Evolutionary conservation across 2,797 vertebrate genomes (phyloP).

Genomic region (Rhyacichthys aspro): DNA sequence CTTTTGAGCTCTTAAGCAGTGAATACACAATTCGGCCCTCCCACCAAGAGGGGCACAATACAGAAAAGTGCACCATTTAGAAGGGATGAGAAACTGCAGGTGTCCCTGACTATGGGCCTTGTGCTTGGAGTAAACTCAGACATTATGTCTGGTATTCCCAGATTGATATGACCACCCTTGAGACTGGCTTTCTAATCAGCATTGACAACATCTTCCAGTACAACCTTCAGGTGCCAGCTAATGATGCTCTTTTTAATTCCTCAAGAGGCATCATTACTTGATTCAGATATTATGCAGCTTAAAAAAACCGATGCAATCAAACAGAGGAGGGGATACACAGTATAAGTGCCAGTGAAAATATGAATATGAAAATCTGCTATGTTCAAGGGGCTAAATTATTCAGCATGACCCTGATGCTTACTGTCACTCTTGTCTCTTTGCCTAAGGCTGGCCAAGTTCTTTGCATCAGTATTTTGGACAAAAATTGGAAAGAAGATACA

Average conservation of each 20-base stretch:
- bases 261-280: conserved; percentile 72
- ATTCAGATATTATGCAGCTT: conserved; percentile 68
- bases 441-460: conserved; percentile 56
- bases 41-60: no score
- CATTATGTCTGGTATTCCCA: conserved; percentile 11
- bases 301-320: conserved; percentile 55
- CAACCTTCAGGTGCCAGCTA: conserved; percentile 64
- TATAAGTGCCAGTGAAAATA: conserved; percentile 60
- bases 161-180: conserved; percentile 36
- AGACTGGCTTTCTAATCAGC: conserved; percentile 60
- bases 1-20: no score
- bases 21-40: no score
- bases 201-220: conserved; percentile 51
- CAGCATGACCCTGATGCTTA: conserved; percentile 68
- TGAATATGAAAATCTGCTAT: conserved; percentile 72
- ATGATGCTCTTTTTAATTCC: conserved; percentile 69
- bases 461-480: conserved; percentile 37
- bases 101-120: no score
- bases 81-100: conserved; percentile 2
- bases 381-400: conserved; percentile 75
- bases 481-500: conserved; percentile 35
- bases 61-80: no score
- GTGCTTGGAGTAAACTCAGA: no score
- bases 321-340: conserved; percentile 54
- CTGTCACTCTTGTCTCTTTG: conserved; percentile 64